Base-by-base conservation (phyloP, 1,140 invertebrate species). In the Onthophagus taurus region DNA sequence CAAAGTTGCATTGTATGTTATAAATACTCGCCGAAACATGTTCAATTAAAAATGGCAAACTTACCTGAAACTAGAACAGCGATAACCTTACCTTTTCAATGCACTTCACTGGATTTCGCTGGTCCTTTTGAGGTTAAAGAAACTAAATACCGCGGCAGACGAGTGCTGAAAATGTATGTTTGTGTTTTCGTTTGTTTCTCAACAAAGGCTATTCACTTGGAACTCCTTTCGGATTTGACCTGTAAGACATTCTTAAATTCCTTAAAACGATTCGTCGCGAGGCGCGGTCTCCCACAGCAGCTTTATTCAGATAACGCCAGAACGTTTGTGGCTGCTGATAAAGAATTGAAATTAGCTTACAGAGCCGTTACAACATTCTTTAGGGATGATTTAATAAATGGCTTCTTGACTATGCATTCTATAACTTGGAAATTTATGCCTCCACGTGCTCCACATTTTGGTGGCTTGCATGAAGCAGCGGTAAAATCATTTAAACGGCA, bases 1-100 rank as follows among this genome's bases (percentile, higher is more conserved):
- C 11, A 14, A 34, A 34, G 16, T 34, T 34, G 31, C 16, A 34
- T 34, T 34, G 16, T 9, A 34, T 34, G 31, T 34, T 34, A 34
- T 14, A 34, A 16, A 14, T 12, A 12, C 9, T 9, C n/a, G 9
- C 11, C 12, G 16, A 29, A 29, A 12, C 26, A 29, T n/a, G 13
- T 12, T 9, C 11, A 12, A n/a, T 12, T 12, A 29, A 12, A 12
- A 34, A 34, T 34, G 31, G 31, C 11, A 34, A 17, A 34, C 16
- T 34, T 34, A 34, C 31, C 31, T 16, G 9, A 12, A 34, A 9
- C 9, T 12, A 12, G 31, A 16, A n/a, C n/a, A n/a, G 31, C 16
- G 9, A 12, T 14, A 16, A 34, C 31, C 16, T 14, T 9, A 12
- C 31, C 31, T 34, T 34, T 34, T 34, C 12, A 14, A 9, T 17